phyloP scores from a whole-genome alignment of 2,797 vertebrate genomes.

The Melopsittacus undulatus region DNA sequence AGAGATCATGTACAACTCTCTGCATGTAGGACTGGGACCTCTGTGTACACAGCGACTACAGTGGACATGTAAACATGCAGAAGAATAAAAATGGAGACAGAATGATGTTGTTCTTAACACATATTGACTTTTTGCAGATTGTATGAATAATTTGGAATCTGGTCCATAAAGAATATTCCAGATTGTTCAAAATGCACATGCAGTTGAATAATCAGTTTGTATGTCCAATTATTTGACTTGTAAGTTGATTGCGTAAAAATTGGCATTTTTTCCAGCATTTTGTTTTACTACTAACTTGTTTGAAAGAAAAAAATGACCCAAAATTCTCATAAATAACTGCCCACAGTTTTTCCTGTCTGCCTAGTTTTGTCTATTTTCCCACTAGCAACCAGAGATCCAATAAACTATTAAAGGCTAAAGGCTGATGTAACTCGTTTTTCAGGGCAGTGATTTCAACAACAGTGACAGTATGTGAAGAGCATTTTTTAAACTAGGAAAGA shows the following conservation, averaged over 20 bases:
- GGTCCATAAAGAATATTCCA: not conserved
- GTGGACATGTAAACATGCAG: not conserved
- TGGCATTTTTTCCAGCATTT: conserved; percentile 13
- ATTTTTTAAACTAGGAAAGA: not conserved
- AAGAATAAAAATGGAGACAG: not conserved
- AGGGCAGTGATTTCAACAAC: conserved; percentile 15
- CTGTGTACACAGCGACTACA: rapidly evolving
- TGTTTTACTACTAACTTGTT: not conserved
- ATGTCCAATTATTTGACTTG: conserved; percentile 22
- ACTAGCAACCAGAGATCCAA: conserved; percentile 4
- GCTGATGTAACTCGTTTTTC: conserved; percentile 9
- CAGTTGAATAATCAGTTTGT: conserved; percentile 3
- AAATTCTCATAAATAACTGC: conserved; percentile 20
- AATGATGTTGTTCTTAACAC: not conserved
- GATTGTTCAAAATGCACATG: not conserved
- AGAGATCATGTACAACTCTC: not conserved
- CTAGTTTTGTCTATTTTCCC: conserved; percentile 40
- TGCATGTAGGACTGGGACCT: not conserved
- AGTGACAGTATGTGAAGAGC: not conserved
- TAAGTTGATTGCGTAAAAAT: conserved; percentile 23
- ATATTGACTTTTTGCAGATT: conserved; percentile 10
- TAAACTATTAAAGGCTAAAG: not conserved
- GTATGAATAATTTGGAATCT: conserved; percentile 7
- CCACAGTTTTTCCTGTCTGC: not conserved
- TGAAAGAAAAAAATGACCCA: conserved; percentile 1